Conservation (phyloP, 2,888 invertebrate species). For the Lochmaea crataegi region DNA sequence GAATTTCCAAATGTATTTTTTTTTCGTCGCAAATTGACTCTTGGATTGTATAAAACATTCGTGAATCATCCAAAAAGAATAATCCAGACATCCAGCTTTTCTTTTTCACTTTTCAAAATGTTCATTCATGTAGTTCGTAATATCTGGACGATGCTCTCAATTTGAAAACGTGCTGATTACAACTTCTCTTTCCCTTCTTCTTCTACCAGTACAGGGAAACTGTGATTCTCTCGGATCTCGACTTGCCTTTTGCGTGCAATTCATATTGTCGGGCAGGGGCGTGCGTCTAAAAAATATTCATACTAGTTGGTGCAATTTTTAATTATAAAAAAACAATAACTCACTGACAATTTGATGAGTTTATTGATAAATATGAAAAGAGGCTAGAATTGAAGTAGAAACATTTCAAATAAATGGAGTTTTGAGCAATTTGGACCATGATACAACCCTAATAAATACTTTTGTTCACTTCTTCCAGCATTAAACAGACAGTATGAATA, state of each 20-base stretch:
- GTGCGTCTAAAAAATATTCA: background rate
- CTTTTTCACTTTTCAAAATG: background rate
- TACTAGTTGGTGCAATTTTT: background rate
- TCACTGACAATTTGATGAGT: too few species aligned
- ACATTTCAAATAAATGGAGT: too few species aligned
- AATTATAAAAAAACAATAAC: too few species aligned
- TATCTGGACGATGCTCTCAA: conserved; percentile 7
- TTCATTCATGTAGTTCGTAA: background rate
- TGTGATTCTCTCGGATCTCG: background rate
- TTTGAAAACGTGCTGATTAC: conserved; percentile 10
- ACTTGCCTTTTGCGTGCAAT: background rate
- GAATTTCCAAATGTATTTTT: too few species aligned
- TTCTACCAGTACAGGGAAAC: background rate
- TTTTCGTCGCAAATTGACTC: background rate
- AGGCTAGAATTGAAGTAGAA: too few species aligned
- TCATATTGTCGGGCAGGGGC: background rate
- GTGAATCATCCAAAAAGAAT: background rate
- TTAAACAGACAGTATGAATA: too few species aligned
- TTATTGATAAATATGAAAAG: too few species aligned
- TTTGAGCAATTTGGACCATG: too few species aligned
- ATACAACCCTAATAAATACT: too few species aligned
- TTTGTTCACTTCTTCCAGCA: too few species aligned
- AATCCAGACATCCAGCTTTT: background rate
- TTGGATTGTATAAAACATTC: background rate
- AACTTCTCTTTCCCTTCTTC: background rate